Percentiles rank a stretch among this genome's conserved stretches.
Conservation (phyloP, 2,888 invertebrate species). For the Drosophila tanythrix region DNA sequence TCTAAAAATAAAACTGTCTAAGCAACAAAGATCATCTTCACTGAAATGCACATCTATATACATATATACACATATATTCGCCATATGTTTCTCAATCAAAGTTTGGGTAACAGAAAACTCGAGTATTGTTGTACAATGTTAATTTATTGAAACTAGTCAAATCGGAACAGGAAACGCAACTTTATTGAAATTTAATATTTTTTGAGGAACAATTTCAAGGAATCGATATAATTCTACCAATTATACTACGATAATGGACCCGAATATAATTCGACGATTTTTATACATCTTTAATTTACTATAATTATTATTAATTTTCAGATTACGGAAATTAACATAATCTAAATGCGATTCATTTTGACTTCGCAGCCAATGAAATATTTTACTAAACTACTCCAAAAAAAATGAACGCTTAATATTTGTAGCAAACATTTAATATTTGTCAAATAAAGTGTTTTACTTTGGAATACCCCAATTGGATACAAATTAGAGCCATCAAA, state of each 20-base stretch:
- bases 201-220: neutral
- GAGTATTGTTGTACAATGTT: neutral
- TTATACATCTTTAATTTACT: neutral
- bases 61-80: neutral
- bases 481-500: neutral
- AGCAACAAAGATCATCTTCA: neutral
- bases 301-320: too few relatives aligned
- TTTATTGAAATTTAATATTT: neutral
- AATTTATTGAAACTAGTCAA: neutral
- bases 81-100: neutral
- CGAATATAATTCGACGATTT: neutral
- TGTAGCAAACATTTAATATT: neutral
- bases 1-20: conserved; percentile 24
- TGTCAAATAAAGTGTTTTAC: neutral
- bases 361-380: neutral
- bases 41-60: neutral
- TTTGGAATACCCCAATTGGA: neutral
- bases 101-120: neutral
- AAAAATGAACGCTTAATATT: neutral
- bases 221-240: neutral
- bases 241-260: neutral
- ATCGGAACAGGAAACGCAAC: neutral
- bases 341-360: neutral
- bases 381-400: neutral
- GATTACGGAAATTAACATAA: neutral